Percentiles rank a stretch among this genome's conserved stretches.
These are phyloP conservation scores for Coreius guichenoti DNA, from an alignment of 2,797 vertebrate genomes.

Conservation along the genomic window DNA sequence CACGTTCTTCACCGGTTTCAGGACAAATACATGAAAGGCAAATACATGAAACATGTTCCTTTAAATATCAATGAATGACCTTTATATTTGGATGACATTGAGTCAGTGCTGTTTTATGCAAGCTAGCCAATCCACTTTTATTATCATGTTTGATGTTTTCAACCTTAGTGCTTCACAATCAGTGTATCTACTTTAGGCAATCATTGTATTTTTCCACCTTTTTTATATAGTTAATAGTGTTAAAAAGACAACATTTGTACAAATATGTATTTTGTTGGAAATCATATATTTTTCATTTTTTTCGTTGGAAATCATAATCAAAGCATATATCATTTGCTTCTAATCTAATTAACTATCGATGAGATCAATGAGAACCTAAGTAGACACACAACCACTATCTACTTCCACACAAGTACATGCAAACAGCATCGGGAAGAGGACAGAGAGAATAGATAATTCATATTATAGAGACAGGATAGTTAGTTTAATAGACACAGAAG, in stretches of 20 bases:
- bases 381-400: constrained; percentile 38
- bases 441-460: constrained; percentile 13
- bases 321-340: neutral
- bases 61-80: constrained; percentile 7
- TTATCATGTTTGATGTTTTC: constrained; percentile 46
- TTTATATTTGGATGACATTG: neutral
- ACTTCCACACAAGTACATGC: constrained; percentile 39
- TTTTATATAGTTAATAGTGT: neutral
- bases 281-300: neutral
- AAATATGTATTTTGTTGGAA: neutral
- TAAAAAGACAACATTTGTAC: neutral
- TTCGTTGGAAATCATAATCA: neutral
- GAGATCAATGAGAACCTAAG: constrained; percentile 4
- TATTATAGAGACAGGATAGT: constrained; percentile 16
- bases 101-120: neutral
- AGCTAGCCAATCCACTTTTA: neutral
- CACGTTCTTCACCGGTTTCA: neutral
- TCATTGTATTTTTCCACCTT: neutral
- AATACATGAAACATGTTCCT: constrained; percentile 53
- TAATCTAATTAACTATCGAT: neutral
- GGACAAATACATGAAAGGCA: constrained; percentile 13
- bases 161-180: constrained; percentile 19
- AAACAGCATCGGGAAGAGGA: constrained; percentile 27
- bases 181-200: constrained; percentile 46
- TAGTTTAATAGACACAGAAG: neutral